These are phyloP conservation scores for Lycodopsis pacificus DNA, from an alignment of 2,797 vertebrate genomes.

Conservation along the genomic window DNA sequence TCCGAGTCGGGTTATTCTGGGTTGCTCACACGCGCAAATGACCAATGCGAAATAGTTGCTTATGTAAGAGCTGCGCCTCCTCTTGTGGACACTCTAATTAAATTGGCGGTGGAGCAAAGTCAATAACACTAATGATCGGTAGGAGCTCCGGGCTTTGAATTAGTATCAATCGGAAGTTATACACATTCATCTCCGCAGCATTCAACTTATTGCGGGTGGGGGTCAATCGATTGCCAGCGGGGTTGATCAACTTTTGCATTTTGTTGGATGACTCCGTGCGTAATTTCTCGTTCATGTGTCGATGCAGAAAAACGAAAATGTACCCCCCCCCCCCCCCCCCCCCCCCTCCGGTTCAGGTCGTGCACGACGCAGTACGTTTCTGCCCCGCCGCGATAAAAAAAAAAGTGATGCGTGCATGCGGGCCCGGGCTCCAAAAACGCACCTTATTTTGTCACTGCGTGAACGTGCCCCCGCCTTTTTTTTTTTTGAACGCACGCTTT, in stretches of 20 bases:
- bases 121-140: conserved; percentile 27
- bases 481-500: not conserved
- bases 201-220: conserved; percentile 2
- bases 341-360: conserved; percentile 23
- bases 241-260: conserved; percentile 51
- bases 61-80: not conserved
- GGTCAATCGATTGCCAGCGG: not conserved
- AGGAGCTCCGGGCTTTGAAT: conserved; percentile 35
- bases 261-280: not conserved
- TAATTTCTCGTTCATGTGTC: conserved; percentile 17
- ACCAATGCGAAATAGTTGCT: conserved; percentile 12
- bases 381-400: not conserved
- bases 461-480: not conserved
- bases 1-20: conserved; percentile 34
- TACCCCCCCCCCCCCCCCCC: not conserved
- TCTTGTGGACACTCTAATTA: not conserved
- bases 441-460: conserved; percentile 9
- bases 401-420: conserved; percentile 14
- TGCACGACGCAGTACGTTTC: conserved; percentile 25
- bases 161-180: conserved; percentile 42
- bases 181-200: not conserved
- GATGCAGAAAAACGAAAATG: not conserved
- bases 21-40: not conserved
- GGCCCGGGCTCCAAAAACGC: conserved; percentile 19
- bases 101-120: not conserved